Conservation (phyloP, 2,888 invertebrate genomes). For the Scrobipalpa costella region DNA sequence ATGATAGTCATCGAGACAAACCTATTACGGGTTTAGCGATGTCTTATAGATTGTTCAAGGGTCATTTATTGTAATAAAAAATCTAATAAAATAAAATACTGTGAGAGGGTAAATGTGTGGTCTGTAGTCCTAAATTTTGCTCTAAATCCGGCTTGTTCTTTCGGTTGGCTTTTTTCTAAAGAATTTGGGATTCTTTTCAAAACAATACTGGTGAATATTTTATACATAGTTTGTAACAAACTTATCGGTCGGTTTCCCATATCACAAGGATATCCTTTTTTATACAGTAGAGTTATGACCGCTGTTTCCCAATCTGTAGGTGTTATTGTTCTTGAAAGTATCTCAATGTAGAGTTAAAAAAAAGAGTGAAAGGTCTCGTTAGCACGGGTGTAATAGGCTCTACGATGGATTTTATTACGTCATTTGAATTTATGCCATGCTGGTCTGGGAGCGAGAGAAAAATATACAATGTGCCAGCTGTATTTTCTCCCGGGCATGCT, state of each 20-base stretch:
- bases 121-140: slow-evolving; percentile 25
- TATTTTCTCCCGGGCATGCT: no score
- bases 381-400: slow-evolving; percentile 27
- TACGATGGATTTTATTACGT: slow-evolving; percentile 25
- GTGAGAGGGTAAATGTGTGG: slow-evolving; percentile 16
- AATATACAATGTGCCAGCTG: no score
- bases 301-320: slow-evolving; percentile 17
- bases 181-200: background rate
- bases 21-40: no score
- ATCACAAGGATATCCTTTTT: slow-evolving; percentile 4
- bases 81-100: no score
- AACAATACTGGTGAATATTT: no score
- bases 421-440: no score
- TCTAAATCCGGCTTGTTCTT: slow-evolving; percentile 15
- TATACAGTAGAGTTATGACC: slow-evolving; percentile 23
- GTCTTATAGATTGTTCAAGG: no score
- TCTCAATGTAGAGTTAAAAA: slow-evolving; percentile 24
- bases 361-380: no score
- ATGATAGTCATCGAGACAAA: no score
- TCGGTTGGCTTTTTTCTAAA: slow-evolving; percentile 17
- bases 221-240: no score
- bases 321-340: background rate
- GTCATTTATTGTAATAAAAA: no score
- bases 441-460: no score
- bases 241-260: slow-evolving; percentile 13